Percentiles rank a stretch among this genome's conserved stretches.
These are phyloP conservation scores for Hepsetus odoe DNA, from an alignment of 2,113 vertebrate species.

Conservation along the genomic window DNA sequence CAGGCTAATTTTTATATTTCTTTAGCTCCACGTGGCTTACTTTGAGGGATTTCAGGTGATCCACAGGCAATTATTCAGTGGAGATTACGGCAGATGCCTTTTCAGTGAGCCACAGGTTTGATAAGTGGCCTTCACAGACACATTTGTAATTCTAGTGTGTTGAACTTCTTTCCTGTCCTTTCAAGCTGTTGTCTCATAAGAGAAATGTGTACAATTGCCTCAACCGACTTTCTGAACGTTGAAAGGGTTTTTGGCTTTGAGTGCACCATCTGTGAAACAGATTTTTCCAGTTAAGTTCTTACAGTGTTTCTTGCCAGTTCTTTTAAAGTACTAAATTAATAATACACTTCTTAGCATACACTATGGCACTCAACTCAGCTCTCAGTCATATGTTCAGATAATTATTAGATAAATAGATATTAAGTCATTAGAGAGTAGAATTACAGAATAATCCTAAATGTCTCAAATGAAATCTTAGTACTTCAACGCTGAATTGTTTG, in stretches of 20 bases:
- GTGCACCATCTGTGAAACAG: constrained; percentile 33
- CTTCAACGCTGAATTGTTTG: neutral
- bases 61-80: constrained; percentile 71
- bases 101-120: constrained; percentile 69
- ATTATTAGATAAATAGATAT: too few relatives aligned
- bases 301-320: constrained; percentile 25
- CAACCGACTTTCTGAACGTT: constrained; percentile 32
- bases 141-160: constrained; percentile 58
- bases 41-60: constrained; percentile 74
- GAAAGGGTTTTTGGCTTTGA: constrained; percentile 39
- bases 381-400: neutral
- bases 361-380: neutral
- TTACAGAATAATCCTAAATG: neutral
- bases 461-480: neutral
- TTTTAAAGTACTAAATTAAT: constrained; percentile 17
- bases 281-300: constrained; percentile 37
- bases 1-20: constrained; percentile 12
- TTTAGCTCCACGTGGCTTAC: constrained; percentile 13
- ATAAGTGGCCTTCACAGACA: constrained; percentile 74
- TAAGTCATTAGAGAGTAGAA: too few relatives aligned
- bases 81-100: constrained; percentile 72
- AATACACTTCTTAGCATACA: constrained; percentile 8
- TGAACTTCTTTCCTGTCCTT: constrained; percentile 47
- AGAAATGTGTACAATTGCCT: constrained; percentile 40
- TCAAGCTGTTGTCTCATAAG: constrained; percentile 30